Evolutionary conservation across 2,113 vertebrate genomes (phyloP).

Genomic region (Cyprinodon tularosa): DNA sequence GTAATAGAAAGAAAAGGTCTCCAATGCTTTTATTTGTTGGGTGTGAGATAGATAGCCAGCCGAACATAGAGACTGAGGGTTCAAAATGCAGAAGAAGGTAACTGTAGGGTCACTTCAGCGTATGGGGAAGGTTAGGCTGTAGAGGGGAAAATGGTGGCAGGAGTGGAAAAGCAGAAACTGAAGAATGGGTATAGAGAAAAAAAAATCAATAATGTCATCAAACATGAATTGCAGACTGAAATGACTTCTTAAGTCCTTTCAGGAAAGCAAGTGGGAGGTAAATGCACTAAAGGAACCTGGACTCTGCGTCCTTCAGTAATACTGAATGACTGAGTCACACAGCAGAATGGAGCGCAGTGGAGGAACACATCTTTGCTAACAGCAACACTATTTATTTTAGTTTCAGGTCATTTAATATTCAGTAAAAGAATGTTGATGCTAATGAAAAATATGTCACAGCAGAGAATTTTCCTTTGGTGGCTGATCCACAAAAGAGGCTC

Average conservation of each 20-base stretch:
- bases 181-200: conserved; percentile 35
- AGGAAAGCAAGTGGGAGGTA: conserved; percentile 62
- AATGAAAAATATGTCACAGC: too few relatives aligned
- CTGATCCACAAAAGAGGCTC: too few relatives aligned
- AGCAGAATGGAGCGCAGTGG: neutral
- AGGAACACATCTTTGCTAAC: neutral
- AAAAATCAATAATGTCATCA: conserved; percentile 84
- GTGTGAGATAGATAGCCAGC: conserved; percentile 23
- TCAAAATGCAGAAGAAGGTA: conserved; percentile 10
- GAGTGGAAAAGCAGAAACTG: conserved; percentile 37
- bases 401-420: too few relatives aligned
- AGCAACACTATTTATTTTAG: neutral
- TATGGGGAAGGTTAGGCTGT: conserved; percentile 35
- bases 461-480: too few relatives aligned
- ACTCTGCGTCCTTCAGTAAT: conserved; percentile 69
- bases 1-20: conserved; percentile 40
- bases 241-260: conserved; percentile 78
- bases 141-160: conserved; percentile 31
- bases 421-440: too few relatives aligned
- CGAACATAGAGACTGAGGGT: neutral
- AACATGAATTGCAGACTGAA: conserved; percentile 79
- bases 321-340: conserved; percentile 45
- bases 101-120: conserved; percentile 46
- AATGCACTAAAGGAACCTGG: conserved; percentile 48
- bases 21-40: conserved; percentile 31